phyloP scores from a whole-genome alignment of 2,113 vertebrate genomes.

The Candoia aspera region DNA sequence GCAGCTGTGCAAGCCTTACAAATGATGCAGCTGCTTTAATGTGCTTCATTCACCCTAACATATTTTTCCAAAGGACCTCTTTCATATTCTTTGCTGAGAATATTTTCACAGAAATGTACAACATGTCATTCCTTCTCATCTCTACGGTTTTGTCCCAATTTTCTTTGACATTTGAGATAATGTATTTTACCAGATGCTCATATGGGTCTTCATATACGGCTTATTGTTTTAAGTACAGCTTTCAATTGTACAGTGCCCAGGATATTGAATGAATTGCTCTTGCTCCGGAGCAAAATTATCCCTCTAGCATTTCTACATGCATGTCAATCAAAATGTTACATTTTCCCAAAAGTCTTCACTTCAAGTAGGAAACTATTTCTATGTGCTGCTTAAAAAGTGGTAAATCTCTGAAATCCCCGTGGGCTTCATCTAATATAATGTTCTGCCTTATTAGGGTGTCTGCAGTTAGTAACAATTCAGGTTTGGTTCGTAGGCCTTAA shows the following conservation, averaged over 20 bases:
- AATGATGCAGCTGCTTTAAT: neutral
- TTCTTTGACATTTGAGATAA: constrained; percentile 43
- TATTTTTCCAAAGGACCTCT: neutral
- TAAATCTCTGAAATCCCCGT: constrained; percentile 8
- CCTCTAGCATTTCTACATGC: constrained; percentile 8
- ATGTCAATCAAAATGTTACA: constrained; percentile 13
- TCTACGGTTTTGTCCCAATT: constrained; percentile 37
- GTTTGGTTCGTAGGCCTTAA: constrained; percentile 32
- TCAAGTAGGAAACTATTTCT: constrained; percentile 42
- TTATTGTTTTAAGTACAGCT: constrained; percentile 25
- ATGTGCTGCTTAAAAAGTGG: constrained; percentile 44
- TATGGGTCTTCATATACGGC: neutral
- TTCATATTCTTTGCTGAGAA: neutral
- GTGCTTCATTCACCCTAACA: neutral
- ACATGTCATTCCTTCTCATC: constrained; percentile 13
- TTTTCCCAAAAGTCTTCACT: constrained; percentile 33
- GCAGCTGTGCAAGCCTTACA: neutral
- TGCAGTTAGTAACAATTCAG: constrained; percentile 25
- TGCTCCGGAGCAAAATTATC: neutral
- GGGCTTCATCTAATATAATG: constrained; percentile 48
- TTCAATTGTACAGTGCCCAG: neutral
- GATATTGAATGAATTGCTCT: neutral
- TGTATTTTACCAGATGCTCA: constrained; percentile 34
- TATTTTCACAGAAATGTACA: neutral
- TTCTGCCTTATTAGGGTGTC: constrained; percentile 35